A percentile compares a stretch with the other conserved stretches of the same genome.
Evolutionary conservation across 2,888 invertebrate genomes (phyloP).

Genomic region (Plagodis dolabraria): DNA sequence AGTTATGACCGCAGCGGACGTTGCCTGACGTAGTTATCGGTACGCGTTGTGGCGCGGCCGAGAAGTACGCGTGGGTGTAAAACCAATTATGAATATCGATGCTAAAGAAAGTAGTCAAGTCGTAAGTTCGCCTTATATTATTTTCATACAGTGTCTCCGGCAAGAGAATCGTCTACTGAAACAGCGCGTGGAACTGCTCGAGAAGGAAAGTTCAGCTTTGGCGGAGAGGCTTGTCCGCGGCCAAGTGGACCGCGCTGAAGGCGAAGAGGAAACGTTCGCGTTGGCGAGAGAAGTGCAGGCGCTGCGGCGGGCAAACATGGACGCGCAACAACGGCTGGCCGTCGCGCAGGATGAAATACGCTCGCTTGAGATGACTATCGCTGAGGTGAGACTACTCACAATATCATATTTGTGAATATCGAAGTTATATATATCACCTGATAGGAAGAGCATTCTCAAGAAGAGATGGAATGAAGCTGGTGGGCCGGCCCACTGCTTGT

Average conservation of each 20-base stretch:
- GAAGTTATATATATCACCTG: too few species aligned
- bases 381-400: constrained; percentile 63
- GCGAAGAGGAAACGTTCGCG: constrained; percentile 95
- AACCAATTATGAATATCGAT: too few species aligned
- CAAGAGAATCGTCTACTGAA: constrained; percentile 98
- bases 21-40: too few species aligned
- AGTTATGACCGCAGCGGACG: too few species aligned
- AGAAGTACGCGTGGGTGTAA: too few species aligned
- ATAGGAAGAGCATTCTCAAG: too few species aligned
- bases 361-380: constrained; percentile 86
- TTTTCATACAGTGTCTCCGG: constrained; percentile 85
- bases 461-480: too few species aligned
- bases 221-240: constrained; percentile 96
- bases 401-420: neutral
- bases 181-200: constrained; percentile 97
- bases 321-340: constrained; percentile 94
- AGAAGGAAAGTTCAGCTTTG: constrained; percentile 96
- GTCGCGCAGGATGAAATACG: constrained; percentile 96
- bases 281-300: constrained; percentile 95
- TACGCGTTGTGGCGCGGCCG: too few species aligned
- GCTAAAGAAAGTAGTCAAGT: too few species aligned
- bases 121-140: neutral
- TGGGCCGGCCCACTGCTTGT: too few species aligned
- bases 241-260: constrained; percentile 97
- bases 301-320: constrained; percentile 93